A percentile compares a stretch with the other conserved stretches of the same genome.
Evolutionary conservation across 2,797 vertebrate species (phyloP).

Genomic region (Betta splendens): DNA sequence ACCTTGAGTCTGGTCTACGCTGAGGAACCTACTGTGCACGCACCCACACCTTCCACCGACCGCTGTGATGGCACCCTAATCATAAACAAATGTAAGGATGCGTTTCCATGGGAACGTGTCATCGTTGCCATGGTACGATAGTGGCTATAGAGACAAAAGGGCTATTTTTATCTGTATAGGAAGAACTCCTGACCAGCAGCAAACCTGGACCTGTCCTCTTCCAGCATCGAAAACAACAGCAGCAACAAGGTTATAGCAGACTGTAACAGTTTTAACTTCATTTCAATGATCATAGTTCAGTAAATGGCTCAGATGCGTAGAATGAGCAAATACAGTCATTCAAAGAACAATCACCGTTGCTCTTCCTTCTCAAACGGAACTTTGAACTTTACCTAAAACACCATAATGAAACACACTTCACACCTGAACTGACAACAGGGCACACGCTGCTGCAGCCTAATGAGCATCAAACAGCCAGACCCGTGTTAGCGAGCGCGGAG

Average conservation of each 20-base stretch:
- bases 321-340: no score
- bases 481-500: conserved; percentile 20
- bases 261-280: not conserved
- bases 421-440: conserved; percentile 7
- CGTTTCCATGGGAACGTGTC: conserved; percentile 80
- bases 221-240: no score
- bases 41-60: conserved; percentile 10
- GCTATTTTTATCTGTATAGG: conserved; percentile 58
- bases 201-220: conserved; percentile 8
- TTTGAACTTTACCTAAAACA: not conserved
- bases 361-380: conserved; percentile 2
- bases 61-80: conserved; percentile 19
- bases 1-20: not conserved
- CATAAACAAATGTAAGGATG: conserved; percentile 44
- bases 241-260: no score
- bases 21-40: not conserved
- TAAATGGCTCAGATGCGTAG: no score
- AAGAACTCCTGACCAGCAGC: conserved; percentile 28
- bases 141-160: conserved; percentile 42
- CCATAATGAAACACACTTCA: not conserved
- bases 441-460: conserved; percentile 1
- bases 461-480: conserved; percentile 14
- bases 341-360: not conserved
- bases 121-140: conserved; percentile 72
- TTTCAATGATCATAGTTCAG: not conserved